phyloP scores from a whole-genome alignment of 1,140 invertebrate species.

The Palaemon carinicauda region DNA sequence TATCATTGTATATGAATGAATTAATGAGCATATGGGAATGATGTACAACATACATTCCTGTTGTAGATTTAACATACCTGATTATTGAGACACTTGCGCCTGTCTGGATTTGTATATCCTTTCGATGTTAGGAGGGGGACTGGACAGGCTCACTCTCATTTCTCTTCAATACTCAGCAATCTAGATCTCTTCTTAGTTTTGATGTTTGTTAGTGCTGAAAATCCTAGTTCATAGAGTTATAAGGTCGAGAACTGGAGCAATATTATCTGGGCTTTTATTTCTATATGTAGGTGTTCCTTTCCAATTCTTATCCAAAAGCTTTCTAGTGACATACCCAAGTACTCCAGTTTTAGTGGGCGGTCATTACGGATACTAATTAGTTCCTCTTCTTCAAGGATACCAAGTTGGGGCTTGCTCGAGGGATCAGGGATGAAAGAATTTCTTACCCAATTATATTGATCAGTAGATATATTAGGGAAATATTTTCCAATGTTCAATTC shows the following conservation, averaged over 20 bases:
- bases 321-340: neutral
- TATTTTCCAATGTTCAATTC: too few relatives aligned
- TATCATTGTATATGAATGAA: too few relatives aligned
- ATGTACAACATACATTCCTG: too few relatives aligned
- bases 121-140: neutral
- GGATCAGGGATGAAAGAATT: too few relatives aligned
- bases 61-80: too few relatives aligned
- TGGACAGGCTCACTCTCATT: constrained; percentile 9
- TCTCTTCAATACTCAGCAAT: neutral
- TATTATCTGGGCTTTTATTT: neutral
- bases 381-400: neutral
- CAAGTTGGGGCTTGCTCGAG: neutral
- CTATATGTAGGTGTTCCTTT: neutral
- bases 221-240: constrained; percentile 14
- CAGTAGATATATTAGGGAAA: too few relatives aligned
- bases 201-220: neutral
- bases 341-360: constrained; percentile 4
- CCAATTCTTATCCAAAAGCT: neutral
- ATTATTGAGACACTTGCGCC: constrained; percentile 1
- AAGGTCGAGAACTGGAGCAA: neutral
- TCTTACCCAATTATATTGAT: too few relatives aligned
- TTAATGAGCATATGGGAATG: too few relatives aligned
- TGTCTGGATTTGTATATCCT: neutral
- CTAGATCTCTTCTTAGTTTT: constrained; percentile 13
- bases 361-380: neutral